A percentile compares a stretch with the other conserved stretches of the same genome.
Conservation (phyloP, 2,113 vertebrate species). For the Psilopsiagon aymara region DNA sequence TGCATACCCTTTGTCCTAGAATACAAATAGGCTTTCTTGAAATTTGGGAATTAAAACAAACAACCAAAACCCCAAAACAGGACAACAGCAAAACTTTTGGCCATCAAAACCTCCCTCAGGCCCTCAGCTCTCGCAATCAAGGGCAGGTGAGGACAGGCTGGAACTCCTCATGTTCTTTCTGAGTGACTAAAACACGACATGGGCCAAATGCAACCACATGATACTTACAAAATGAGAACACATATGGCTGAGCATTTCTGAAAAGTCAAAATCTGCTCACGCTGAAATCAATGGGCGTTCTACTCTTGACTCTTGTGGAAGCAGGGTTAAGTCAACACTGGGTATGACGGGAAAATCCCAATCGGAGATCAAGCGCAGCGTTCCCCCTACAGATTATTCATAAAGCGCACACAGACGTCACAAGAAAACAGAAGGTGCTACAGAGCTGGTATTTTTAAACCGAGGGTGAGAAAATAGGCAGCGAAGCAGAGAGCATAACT, state of each 20-base stretch:
- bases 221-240: conserved; percentile 45
- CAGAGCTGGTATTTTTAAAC: conserved; percentile 66
- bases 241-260: conserved; percentile 57
- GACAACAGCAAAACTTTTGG: conserved; percentile 20
- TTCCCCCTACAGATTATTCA: conserved; percentile 49
- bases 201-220: conserved; percentile 61
- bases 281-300: conserved; percentile 34
- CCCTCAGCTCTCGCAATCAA: conserved; percentile 22
- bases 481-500: not conserved
- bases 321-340: conserved; percentile 35
- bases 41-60: not conserved
- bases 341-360: conserved; percentile 34
- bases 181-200: conserved; percentile 58
- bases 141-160: conserved; percentile 67
- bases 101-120: not conserved
- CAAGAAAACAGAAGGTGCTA: conserved; percentile 56
- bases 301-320: conserved; percentile 10
- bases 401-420: conserved; percentile 9
- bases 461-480: conserved; percentile 52
- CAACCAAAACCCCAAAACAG: not conserved
- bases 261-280: conserved; percentile 60
- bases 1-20: not conserved
- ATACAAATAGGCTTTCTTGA: not conserved
- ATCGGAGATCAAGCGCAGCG: not conserved
- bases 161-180: conserved; percentile 34